Percentiles rank a stretch among this genome's conserved stretches.
phyloP scores from a whole-genome alignment of 2,113 vertebrate species.

The Coregonus clupeaformis region DNA sequence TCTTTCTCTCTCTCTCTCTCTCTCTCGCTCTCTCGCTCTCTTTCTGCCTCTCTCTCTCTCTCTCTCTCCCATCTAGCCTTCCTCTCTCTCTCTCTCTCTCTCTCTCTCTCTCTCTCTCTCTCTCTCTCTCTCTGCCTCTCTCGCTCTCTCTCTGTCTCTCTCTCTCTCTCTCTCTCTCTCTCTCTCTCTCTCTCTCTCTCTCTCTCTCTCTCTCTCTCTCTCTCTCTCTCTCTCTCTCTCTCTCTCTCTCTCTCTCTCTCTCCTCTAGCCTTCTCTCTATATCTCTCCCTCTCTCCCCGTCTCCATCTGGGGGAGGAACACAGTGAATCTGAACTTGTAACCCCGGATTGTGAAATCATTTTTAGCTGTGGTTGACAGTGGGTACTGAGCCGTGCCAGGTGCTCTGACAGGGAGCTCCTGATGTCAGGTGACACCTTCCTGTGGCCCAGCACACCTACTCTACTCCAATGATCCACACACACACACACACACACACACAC shows the following conservation, averaged over 20 bases:
- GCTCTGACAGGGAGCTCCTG: conserved; percentile 70
- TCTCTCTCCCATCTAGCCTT: conserved; percentile 25
- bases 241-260: conserved; percentile 81
- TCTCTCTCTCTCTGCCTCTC: conserved; percentile 35
- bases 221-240: conserved; percentile 87
- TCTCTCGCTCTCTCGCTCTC: background rate
- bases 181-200: conserved; percentile 87
- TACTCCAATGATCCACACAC: background rate
- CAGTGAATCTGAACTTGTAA: conserved; percentile 68
- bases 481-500: background rate
- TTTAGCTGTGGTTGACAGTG: conserved; percentile 75
- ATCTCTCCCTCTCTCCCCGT: conserved; percentile 40
- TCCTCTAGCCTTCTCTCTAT: background rate
- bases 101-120: background rate
- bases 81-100: conserved; percentile 39
- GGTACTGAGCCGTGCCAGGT: conserved; percentile 56
- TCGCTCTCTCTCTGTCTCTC: conserved; percentile 87
- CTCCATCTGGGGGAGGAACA: conserved; percentile 59
- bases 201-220: conserved; percentile 86
- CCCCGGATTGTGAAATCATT: conserved; percentile 69
- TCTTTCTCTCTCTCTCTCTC: conserved; percentile 40
- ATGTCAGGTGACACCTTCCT: conserved; percentile 73
- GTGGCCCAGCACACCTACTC: conserved; percentile 46
- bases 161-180: conserved; percentile 87
- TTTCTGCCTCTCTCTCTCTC: conserved; percentile 34